Conservation (phyloP, 92 coral and sea anemone species). For the Epizoanthus illoricatus region DNA sequence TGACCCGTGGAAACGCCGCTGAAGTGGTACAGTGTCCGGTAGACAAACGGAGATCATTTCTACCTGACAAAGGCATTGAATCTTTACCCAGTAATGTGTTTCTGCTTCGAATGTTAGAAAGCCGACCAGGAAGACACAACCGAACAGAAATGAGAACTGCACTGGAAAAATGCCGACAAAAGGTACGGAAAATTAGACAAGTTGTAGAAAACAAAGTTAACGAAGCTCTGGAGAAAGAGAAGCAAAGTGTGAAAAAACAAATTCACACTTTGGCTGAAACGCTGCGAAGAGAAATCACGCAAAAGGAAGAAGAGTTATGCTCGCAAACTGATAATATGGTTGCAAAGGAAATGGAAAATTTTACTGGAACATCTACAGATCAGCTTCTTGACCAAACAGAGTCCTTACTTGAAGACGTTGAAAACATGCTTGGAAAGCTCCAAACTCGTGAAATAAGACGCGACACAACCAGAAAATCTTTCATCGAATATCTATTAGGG, state of each 20-base stretch:
- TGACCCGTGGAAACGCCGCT: not conserved
- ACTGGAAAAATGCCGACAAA: conserved; percentile 18
- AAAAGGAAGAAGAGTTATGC: conserved; percentile 5
- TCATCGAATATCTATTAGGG: conserved; percentile 10
- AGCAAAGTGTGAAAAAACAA: conserved; percentile 10
- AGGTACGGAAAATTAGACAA: conserved; percentile 19
- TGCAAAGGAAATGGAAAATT: conserved; percentile 24
- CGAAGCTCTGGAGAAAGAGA: conserved; percentile 20
- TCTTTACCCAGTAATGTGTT: conserved; percentile 7
- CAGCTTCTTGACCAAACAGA: conserved; percentile 27
- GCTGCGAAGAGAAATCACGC: not conserved
- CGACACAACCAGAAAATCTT: conserved; percentile 5
- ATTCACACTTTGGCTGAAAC: conserved; percentile 27
- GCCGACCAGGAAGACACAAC: not conserved
- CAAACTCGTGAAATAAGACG: not conserved
- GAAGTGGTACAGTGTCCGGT: conserved; percentile 17
- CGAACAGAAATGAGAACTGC: not conserved
- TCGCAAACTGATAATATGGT: conserved; percentile 4
- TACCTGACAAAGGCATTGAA: not conserved
- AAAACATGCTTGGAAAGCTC: conserved; percentile 12
- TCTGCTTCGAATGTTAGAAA: conserved; percentile 16
- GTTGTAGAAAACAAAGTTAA: conserved; percentile 24
- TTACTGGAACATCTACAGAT: conserved; percentile 4
- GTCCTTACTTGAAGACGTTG: conserved; percentile 13
- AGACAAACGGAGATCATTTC: conserved; percentile 13